Evolutionary conservation across 2,888 invertebrate species (phyloP).

Genomic region (Lampropteryx suffumata): DNA sequence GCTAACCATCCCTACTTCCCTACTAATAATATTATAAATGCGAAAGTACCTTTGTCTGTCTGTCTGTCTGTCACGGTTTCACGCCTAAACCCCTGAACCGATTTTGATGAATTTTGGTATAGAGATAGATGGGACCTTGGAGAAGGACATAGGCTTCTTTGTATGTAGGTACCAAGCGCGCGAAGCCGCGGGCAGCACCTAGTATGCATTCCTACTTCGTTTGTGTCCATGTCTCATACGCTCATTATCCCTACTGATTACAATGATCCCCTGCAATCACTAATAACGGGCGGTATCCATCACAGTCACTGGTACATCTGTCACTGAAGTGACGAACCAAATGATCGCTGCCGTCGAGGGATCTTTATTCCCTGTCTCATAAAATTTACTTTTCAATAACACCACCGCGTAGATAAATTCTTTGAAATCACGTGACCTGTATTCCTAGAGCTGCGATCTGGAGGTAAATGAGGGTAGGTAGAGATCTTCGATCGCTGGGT

Average conservation of each 20-base stretch:
- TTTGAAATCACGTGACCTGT: constrained; percentile 50
- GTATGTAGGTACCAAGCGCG: no score
- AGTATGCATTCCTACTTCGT: no score
- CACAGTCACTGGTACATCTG: constrained; percentile 66
- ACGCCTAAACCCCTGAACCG: no score
- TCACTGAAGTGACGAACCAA: constrained; percentile 54
- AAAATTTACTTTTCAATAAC: constrained; percentile 40
- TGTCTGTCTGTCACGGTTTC: no score
- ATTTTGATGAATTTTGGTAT: no score
- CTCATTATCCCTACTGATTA: constrained; percentile 70
- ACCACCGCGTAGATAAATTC: constrained; percentile 40
- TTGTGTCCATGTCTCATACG: constrained; percentile 6
- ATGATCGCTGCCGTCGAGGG: constrained; percentile 25
- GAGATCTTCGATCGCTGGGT: constrained; percentile 55
- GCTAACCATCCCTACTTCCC: no score
- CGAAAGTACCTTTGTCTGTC: no score
- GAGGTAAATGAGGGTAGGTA: constrained; percentile 14
- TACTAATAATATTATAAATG: no score
- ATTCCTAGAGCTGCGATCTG: constrained; percentile 43
- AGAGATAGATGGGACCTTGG: no score
- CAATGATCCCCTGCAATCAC: constrained; percentile 59
- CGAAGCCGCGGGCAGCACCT: no score
- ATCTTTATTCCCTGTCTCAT: constrained; percentile 22
- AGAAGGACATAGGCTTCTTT: no score
- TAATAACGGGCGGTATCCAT: constrained; percentile 70